Conservation (phyloP, 2,113 vertebrate genomes). For the Sarotherodon lohbergeri region DNA sequence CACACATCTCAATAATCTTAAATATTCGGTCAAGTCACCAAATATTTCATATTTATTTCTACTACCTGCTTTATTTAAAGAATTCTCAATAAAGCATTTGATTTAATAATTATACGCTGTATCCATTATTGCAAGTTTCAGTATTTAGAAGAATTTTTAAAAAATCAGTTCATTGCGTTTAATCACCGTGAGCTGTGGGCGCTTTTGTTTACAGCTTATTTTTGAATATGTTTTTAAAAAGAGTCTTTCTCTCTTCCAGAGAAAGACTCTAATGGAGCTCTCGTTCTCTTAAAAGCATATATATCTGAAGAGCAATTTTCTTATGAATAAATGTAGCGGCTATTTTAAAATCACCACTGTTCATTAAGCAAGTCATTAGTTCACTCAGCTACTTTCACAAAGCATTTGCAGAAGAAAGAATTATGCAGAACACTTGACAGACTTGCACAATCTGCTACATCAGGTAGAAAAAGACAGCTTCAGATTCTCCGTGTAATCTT, state of each 20-base stretch:
- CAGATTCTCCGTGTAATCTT: not conserved
- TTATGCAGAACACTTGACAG: not conserved
- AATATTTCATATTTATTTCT: not conserved
- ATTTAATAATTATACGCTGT: not conserved
- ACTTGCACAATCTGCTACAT: not conserved
- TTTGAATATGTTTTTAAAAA: not conserved
- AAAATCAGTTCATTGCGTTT: not conserved
- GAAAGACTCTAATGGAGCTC: not conserved
- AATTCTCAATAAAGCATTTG: not conserved
- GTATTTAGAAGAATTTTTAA: not conserved
- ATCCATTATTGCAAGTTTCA: not conserved
- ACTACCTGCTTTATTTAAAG: rapidly evolving
- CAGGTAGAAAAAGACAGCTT: not conserved
- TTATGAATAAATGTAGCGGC: not conserved
- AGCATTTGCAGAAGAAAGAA: not conserved
- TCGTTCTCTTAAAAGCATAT: not conserved
- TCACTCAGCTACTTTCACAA: not conserved
- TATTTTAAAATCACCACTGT: not conserved
- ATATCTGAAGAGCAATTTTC: not conserved
- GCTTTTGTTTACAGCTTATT: not conserved
- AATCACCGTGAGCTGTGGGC: not conserved
- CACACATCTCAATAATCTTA: not conserved
- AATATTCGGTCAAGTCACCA: not conserved
- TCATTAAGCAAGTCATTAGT: not conserved
- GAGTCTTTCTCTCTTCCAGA: not conserved